Conservation (phyloP, 2,888 invertebrate genomes). For the Baronia brevicornis region DNA sequence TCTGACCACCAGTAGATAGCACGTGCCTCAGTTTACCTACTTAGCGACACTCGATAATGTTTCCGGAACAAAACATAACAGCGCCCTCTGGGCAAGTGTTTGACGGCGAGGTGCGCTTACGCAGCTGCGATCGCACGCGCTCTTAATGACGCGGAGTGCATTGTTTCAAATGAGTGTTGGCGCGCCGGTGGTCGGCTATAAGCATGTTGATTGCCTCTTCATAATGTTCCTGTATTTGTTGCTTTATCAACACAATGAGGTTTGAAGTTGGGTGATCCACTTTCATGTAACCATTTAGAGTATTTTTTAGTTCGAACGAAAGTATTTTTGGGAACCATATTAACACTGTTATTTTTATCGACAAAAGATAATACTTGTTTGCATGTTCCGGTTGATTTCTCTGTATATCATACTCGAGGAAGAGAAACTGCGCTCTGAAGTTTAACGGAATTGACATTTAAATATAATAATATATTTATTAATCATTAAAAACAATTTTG, state of each 20-base stretch:
- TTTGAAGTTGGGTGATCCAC: neutral
- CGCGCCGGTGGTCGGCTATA: slow-evolving; percentile 51
- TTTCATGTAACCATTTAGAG: too few relatives aligned
- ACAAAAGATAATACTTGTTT: too few relatives aligned
- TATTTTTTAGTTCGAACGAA: too few relatives aligned
- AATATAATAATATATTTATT: too few relatives aligned
- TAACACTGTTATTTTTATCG: too few relatives aligned
- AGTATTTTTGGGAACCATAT: too few relatives aligned
- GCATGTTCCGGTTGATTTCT: too few relatives aligned
- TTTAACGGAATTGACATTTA: too few relatives aligned
- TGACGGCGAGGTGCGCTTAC: slow-evolving; percentile 27
- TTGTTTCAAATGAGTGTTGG: slow-evolving; percentile 35
- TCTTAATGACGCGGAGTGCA: slow-evolving; percentile 46
- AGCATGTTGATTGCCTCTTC: slow-evolving; percentile 57
- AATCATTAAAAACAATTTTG: too few relatives aligned
- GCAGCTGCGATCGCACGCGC: slow-evolving; percentile 64
- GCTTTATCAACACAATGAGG: slow-evolving; percentile 5
- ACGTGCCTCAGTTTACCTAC: slow-evolving; percentile 52
- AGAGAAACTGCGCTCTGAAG: too few relatives aligned
- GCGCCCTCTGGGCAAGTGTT: slow-evolving; percentile 26
- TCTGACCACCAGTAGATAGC: slow-evolving; percentile 41
- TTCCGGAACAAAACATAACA: slow-evolving; percentile 36
- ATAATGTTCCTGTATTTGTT: slow-evolving; percentile 41
- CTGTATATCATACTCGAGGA: too few relatives aligned
- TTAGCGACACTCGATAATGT: slow-evolving; percentile 32